phyloP scores from a whole-genome alignment of 2,888 invertebrate species.

The Agrochola circellaris region DNA sequence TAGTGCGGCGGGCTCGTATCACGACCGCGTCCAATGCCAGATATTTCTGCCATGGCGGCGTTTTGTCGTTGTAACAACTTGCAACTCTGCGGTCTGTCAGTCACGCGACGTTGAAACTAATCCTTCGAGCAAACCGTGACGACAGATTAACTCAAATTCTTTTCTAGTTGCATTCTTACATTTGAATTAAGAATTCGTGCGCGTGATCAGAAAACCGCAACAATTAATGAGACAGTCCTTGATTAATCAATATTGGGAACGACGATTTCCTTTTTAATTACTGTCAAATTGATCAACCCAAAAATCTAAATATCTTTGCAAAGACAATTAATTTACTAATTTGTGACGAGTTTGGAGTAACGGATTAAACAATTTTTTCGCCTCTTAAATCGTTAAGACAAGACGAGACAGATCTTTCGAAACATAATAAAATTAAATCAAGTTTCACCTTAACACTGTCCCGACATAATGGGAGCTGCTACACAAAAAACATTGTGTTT shows the following conservation, averaged over 20 bases:
- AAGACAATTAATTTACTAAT: conserved; percentile 44
- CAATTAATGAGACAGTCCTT: conserved; percentile 42
- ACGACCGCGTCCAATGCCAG: conserved; percentile 60
- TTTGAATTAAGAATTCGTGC: conserved; percentile 41
- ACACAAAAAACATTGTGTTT: conserved; percentile 61
- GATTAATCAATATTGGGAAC: conserved; percentile 30
- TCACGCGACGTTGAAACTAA: conserved; percentile 64
- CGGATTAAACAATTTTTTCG: conserved; percentile 21
- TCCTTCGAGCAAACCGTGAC: conserved; percentile 59
- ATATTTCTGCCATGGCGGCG: conserved; percentile 63
- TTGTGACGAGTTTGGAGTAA: conserved; percentile 36
- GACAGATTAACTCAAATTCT: conserved; percentile 55
- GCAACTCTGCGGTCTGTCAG: conserved; percentile 69
- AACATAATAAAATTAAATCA: conserved; percentile 29
- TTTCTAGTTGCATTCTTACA: conserved; percentile 50
- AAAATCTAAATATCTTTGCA: conserved; percentile 37
- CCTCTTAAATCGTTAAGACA: conserved; percentile 4
- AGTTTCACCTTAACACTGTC: conserved; percentile 32
- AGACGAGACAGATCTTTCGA: conserved; percentile 18
- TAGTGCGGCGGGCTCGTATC: conserved; percentile 50
- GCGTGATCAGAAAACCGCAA: conserved; percentile 31
- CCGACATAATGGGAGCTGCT: conserved; percentile 33
- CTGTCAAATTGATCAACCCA: conserved; percentile 39
- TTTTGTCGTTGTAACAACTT: conserved; percentile 59
- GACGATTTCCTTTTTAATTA: conserved; percentile 49